Evolutionary conservation across 2,888 invertebrate genomes (phyloP).

Genomic region (Piscicola geometra): DNA sequence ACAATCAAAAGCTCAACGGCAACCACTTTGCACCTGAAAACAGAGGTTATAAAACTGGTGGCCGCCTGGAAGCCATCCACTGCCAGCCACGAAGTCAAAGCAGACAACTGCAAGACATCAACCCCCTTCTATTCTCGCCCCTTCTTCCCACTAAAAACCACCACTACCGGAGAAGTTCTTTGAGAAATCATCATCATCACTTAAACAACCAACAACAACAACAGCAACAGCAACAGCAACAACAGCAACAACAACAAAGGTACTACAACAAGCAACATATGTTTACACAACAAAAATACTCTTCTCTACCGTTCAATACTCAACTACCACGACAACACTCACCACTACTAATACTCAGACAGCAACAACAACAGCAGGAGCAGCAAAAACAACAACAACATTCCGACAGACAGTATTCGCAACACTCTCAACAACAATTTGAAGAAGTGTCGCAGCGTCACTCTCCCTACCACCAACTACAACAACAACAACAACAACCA

Average conservation of each 20-base stretch:
- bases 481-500: conserved; percentile 20
- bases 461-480: conserved; percentile 11
- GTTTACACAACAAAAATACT: not conserved
- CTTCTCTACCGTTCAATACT: too few species aligned
- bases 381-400: conserved; percentile 20
- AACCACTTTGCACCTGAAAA: too few species aligned
- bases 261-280: not conserved
- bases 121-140: not conserved
- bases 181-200: not conserved
- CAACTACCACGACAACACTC: conserved; percentile 1
- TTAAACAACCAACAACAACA: conserved; percentile 2
- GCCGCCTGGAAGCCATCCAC: too few species aligned
- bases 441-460: not conserved
- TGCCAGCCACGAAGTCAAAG: too few species aligned
- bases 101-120: too few species aligned
- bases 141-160: not conserved
- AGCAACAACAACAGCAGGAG: conserved; percentile 26
- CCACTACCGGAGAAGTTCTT: not conserved
- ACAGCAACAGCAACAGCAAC: conserved; percentile 2
- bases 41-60: too few species aligned
- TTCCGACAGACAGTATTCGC: not conserved
- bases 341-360: conserved; percentile 11
- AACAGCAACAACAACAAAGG: not conserved
- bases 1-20: not conserved
- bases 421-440: not conserved